Evolutionary conservation across 2,888 invertebrate species (phyloP), one percentile per base, ranked within the genome.

Genomic region (Drosophila barbarae): DNA sequence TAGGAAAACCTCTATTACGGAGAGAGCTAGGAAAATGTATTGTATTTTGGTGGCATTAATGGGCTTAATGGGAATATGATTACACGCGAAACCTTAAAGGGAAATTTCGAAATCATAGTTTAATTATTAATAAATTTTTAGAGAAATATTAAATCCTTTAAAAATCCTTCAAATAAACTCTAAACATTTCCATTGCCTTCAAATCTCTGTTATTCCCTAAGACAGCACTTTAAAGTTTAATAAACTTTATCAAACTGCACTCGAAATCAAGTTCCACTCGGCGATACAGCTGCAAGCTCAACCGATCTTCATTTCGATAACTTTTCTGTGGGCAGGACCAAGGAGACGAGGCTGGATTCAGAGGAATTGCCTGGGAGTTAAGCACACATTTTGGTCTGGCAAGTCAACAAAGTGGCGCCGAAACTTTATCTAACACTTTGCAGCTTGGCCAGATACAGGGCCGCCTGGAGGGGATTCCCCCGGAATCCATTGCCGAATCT

Each of bases 351-450:
- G 18, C 4, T 30, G 56, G 28, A 47, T 18, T 30, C 46, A 2
- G 41, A 36, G 35, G 51, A 38, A 46, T 46, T 46, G 56, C 30
- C 56, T 12, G 46, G 56, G 51, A 53, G 44, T 52, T 49, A 46
- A 66, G 74, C 77, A 74, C 73, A 76, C 73, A 74, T 59, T 59
- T 57, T 51, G 73, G 61, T 69, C 65, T 56, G 65, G 53, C 72
- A 77, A 77, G 77, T 79, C 77, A 74, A 77, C 77, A 77, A 79
- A 77, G 77, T 77, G 72, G 74, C 59, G 66, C 59, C 53, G 69
- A 76, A 77, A 77, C 72, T 77, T 77, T 74, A 67, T 71, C 66
- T 69, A 74, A 77, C 77, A 77, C 74, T 77, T 71, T 74, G 64
- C 61, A 69, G 73, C 67, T 56, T 55, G 68, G 70, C 65, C 66